These are phyloP conservation scores for Stegodyphus mimosarum DNA, from an alignment of 1,140 invertebrate genomes.

Conservation along the genomic window DNA sequence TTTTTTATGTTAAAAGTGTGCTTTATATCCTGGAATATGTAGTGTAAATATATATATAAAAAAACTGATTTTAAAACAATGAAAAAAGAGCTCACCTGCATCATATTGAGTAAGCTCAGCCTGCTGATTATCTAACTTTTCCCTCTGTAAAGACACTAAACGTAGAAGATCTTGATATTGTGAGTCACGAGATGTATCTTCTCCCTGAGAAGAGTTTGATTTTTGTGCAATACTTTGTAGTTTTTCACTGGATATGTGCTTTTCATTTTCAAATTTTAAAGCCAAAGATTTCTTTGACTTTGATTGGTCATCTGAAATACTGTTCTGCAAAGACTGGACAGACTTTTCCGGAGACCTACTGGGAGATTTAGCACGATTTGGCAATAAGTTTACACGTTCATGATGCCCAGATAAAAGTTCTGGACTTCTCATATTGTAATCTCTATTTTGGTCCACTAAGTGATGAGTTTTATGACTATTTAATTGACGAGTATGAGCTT, in stretches of 20 bases:
- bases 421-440: constrained; percentile 12
- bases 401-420: not conserved
- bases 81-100: constrained; percentile 68
- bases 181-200: constrained; percentile 68
- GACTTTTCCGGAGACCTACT: constrained; percentile 43
- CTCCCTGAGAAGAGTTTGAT: constrained; percentile 8
- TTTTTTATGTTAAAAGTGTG: too few species aligned
- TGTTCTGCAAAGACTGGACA: not conserved
- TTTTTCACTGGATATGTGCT: constrained; percentile 12
- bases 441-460: constrained; percentile 35
- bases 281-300: constrained; percentile 27
- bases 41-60: not conserved
- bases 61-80: not conserved
- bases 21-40: too few species aligned
- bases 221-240: constrained; percentile 8
- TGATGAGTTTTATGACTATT: constrained; percentile 45
- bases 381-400: not conserved
- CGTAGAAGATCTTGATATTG: constrained; percentile 80
- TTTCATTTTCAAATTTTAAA: constrained; percentile 30
- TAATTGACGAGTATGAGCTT: constrained; percentile 22
- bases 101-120: constrained; percentile 81
- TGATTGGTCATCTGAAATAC: constrained; percentile 7
- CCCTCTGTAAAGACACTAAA: constrained; percentile 88
- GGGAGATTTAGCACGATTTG: constrained; percentile 41
- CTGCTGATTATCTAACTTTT: constrained; percentile 87